Evolutionary conservation across 1,140 invertebrate species (phyloP), one percentile per base, ranked within the genome.

Genomic region (Brachionus calyciflorus): DNA sequence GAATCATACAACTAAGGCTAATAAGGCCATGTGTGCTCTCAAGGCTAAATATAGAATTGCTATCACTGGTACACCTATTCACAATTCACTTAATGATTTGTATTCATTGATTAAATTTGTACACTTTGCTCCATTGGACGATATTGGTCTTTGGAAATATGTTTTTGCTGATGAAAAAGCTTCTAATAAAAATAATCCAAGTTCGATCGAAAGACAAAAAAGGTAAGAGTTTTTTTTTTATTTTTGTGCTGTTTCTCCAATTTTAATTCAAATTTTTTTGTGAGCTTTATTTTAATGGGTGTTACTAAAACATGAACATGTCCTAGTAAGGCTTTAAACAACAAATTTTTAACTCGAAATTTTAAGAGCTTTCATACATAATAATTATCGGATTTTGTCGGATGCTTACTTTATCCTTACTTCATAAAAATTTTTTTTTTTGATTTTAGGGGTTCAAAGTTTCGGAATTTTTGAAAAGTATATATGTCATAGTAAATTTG

Each of bases 21-120:
- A 91, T 0, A 80, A 88, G 79, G 90, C 91, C 0, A 90, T 91
- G 0, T 91, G 89, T 81, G 82, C 83, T 12, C 81, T 97, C 3
- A 78, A 80, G 0, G 88, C 86, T 0, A 84, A 82, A 51, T 87
- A 88, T 30, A 88, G 92, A 48, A 97, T 93, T 93, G 90, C 89
- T 0, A 85, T 98, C 0, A 95, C 94, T 6, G 95, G 95, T 10
- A 98, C 95, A 0, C 94, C 94, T 0, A 90, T 98, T 65, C 94
- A 98, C 79, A 98, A 98, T 82, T 91, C 93, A 82, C 90, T 94
- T 81, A 82, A 91, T 44, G 93, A 97, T 85, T 87, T 96, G 19
- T 96, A 90, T 85, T 90, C 93, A 0, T 84, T 96, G 19, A 82
- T 97, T 0, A 92, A 92, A 82, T 96, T 93, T 84, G 81, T 95